phyloP scores from a whole-genome alignment of 1,140 invertebrate genomes.

The Galendromus occidentalis region DNA sequence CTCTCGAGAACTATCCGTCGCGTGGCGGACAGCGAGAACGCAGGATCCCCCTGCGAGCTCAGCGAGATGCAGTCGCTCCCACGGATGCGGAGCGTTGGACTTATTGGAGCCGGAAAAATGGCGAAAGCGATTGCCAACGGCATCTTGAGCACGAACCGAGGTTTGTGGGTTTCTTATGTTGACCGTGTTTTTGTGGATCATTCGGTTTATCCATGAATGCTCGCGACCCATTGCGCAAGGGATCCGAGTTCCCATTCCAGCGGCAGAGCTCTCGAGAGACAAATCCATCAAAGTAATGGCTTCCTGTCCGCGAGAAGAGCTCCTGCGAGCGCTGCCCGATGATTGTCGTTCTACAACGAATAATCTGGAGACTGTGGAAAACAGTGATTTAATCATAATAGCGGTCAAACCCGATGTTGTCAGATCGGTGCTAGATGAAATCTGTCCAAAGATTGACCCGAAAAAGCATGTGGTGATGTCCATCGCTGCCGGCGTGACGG shows the following conservation, averaged over 20 bases:
- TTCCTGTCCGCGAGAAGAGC: background rate
- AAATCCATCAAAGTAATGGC: background rate
- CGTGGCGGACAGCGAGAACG: too few species aligned
- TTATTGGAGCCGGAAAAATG: conserved; percentile 6
- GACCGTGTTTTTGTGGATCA: too few species aligned
- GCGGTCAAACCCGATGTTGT: background rate
- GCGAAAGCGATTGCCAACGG: background rate
- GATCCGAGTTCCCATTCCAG: too few species aligned
- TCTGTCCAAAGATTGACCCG: background rate
- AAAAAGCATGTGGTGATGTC: background rate
- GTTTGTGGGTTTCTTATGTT: too few species aligned
- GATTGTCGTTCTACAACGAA: background rate
- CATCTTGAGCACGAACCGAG: background rate
- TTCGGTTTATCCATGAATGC: too few species aligned
- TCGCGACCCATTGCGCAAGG: too few species aligned
- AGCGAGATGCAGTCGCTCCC: background rate
- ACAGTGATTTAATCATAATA: background rate
- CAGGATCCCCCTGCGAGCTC: too few species aligned
- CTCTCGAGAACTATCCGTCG: too few species aligned
- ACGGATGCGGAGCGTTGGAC: background rate
- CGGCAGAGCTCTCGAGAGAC: background rate
- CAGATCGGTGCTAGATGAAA: background rate
- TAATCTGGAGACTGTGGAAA: background rate
- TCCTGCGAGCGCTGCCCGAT: background rate
- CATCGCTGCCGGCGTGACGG: background rate